A percentile compares a stretch with the other conserved stretches of the same genome.
These are phyloP conservation scores for Alouatta palliata DNA, from an alignment of 2,113 vertebrate species.

Conservation along the genomic window DNA sequence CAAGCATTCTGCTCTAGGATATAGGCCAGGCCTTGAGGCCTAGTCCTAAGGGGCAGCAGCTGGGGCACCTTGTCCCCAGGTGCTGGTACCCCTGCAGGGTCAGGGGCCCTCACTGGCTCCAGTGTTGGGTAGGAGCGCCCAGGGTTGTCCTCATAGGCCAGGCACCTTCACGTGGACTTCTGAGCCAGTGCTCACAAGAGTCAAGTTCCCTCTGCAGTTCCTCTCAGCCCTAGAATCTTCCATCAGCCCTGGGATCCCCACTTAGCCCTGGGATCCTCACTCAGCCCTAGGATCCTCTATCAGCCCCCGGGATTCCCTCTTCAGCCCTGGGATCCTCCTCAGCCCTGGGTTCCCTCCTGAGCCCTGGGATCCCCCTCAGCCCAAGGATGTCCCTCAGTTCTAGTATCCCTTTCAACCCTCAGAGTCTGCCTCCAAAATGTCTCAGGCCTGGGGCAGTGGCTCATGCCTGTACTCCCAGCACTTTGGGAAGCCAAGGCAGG, in stretches of 20 bases:
- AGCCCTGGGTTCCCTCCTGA: too few relatives aligned
- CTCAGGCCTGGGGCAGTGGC: not conserved
- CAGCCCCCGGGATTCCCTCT: too few relatives aligned
- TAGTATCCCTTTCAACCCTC: not conserved
- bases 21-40: not conserved
- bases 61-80: not conserved
- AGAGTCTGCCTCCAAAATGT: not conserved
- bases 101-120: too few relatives aligned
- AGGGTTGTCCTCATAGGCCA: not conserved
- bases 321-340: too few relatives aligned
- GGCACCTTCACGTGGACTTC: not conserved
- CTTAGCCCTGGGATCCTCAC: too few relatives aligned
- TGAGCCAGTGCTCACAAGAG: not conserved
- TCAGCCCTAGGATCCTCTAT: too few relatives aligned
- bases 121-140: not conserved
- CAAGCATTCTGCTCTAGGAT: not conserved
- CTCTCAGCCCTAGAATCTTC: not conserved
- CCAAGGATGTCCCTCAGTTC: not conserved
- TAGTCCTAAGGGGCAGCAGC: not conserved
- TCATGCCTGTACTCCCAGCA: too few relatives aligned
- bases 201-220: not conserved
- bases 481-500: too few relatives aligned
- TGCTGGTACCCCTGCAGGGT: not conserved
- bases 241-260: not conserved
- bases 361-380: too few relatives aligned